A percentile compares a stretch with the other conserved stretches of the same genome.
These are phyloP conservation scores for Percina caprodes DNA, from an alignment of 2,113 vertebrate genomes.

Conservation along the genomic window DNA sequence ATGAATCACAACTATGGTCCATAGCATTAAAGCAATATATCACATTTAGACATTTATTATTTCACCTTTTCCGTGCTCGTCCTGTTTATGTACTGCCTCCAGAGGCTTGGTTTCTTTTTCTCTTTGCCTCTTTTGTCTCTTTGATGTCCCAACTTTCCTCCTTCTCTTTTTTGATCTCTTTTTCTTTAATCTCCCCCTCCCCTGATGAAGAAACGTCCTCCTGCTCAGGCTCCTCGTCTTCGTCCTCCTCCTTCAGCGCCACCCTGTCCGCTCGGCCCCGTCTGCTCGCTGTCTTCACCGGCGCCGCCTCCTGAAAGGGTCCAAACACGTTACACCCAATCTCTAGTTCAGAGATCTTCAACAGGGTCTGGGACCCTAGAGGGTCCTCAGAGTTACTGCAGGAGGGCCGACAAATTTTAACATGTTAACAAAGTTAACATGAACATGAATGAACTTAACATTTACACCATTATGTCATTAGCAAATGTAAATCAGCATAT, in stretches of 20 bases:
- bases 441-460: no score
- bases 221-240: conserved; percentile 79
- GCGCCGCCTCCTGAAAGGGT: conserved; percentile 83
- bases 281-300: conserved; percentile 86
- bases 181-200: conserved; percentile 87
- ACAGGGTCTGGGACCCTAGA: no score
- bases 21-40: not conserved
- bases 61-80: conserved; percentile 88
- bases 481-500: no score
- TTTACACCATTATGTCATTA: no score
- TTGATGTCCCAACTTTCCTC: conserved; percentile 89
- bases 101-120: conserved; percentile 87
- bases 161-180: conserved; percentile 88
- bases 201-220: conserved; percentile 83
- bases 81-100: conserved; percentile 88
- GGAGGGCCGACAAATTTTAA: no score
- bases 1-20: not conserved
- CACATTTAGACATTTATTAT: conserved; percentile 32
- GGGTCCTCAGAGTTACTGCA: no score
- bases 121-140: conserved; percentile 90
- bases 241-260: conserved; percentile 80
- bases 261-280: conserved; percentile 86
- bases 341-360: no score
- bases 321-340: no score
- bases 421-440: no score